Evolutionary conservation across 2,888 invertebrate genomes (phyloP).

Genomic region (Xanthorhoe spadicearia): DNA sequence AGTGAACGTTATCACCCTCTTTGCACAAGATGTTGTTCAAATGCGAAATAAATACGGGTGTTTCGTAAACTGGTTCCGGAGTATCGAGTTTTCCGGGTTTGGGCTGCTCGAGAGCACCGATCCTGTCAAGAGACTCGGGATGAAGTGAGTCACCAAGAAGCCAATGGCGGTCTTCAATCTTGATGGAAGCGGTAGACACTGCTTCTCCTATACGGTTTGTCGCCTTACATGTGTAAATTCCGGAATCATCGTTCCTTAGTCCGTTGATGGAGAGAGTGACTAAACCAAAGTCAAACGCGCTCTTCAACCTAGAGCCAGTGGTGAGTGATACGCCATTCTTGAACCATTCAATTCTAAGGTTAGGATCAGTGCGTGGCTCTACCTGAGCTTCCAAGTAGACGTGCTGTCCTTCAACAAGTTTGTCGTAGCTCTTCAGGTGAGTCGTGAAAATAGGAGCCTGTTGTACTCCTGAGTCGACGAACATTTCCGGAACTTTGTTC

Average conservation of each 20-base stretch:
- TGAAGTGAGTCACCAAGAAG: slow-evolving; percentile 93
- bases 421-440: slow-evolving; percentile 93
- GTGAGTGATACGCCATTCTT: slow-evolving; percentile 95
- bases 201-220: slow-evolving; percentile 97
- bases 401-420: slow-evolving; percentile 93
- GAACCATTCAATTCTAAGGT: slow-evolving; percentile 95
- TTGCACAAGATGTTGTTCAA: slow-evolving; percentile 95
- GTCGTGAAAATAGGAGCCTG: slow-evolving; percentile 98
- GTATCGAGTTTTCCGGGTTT: slow-evolving; percentile 87
- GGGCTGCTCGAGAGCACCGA: slow-evolving; percentile 93
- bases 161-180: slow-evolving; percentile 95
- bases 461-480: slow-evolving; percentile 92
- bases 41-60: slow-evolving; percentile 95
- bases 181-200: slow-evolving; percentile 95
- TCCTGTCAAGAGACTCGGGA: slow-evolving; percentile 94
- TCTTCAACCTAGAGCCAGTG: slow-evolving; percentile 95
- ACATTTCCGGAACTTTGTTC: slow-evolving; percentile 95
- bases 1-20: slow-evolving; percentile 95
- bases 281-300: slow-evolving; percentile 98
- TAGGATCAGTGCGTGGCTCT: slow-evolving; percentile 95
- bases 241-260: slow-evolving; percentile 95
- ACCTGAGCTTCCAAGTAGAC: slow-evolving; percentile 95
- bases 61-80: slow-evolving; percentile 92
- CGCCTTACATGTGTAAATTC: slow-evolving; percentile 97
- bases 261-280: slow-evolving; percentile 96